Percentiles rank a stretch among this genome's conserved stretches.
Conservation (phyloP, 2,113 vertebrate species). For the human region DNA sequence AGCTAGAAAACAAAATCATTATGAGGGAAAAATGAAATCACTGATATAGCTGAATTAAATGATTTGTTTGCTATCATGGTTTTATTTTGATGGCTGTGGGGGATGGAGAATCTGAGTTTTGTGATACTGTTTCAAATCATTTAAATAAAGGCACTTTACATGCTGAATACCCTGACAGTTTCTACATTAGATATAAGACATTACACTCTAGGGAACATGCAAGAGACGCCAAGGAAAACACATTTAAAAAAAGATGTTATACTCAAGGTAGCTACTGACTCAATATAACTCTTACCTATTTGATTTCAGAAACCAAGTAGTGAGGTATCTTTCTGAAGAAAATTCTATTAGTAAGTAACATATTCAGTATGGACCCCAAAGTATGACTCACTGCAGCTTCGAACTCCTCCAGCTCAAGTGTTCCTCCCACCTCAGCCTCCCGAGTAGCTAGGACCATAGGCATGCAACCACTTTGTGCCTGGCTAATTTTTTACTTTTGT, state of each 20-base stretch:
- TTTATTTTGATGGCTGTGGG: not conserved
- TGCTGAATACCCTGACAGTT: not conserved
- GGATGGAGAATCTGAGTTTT: not conserved
- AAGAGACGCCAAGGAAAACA: too few relatives aligned
- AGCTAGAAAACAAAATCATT: slow-evolving; percentile 84
- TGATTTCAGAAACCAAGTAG: not conserved
- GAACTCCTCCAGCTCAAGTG: too few relatives aligned
- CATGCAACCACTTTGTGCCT: too few relatives aligned
- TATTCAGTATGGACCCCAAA: not conserved
- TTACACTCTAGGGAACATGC: not conserved
- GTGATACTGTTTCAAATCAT: not conserved
- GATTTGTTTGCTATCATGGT: not conserved
- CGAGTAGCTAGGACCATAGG: too few relatives aligned
- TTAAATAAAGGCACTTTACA: not conserved
- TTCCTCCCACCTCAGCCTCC: too few relatives aligned
- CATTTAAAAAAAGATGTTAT: not conserved
- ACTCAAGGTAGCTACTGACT: not conserved
- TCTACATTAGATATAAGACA: not conserved
- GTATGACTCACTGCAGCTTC: too few relatives aligned
- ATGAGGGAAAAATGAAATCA: not conserved
- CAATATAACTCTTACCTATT: not conserved
- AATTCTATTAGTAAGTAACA: not conserved
- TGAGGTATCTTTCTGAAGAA: not conserved
- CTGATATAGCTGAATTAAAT: not conserved
- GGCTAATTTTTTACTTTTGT: too few relatives aligned